These are phyloP conservation scores for Dendroctonus valens DNA, from an alignment of 1,140 invertebrate genomes.

Conservation along the genomic window DNA sequence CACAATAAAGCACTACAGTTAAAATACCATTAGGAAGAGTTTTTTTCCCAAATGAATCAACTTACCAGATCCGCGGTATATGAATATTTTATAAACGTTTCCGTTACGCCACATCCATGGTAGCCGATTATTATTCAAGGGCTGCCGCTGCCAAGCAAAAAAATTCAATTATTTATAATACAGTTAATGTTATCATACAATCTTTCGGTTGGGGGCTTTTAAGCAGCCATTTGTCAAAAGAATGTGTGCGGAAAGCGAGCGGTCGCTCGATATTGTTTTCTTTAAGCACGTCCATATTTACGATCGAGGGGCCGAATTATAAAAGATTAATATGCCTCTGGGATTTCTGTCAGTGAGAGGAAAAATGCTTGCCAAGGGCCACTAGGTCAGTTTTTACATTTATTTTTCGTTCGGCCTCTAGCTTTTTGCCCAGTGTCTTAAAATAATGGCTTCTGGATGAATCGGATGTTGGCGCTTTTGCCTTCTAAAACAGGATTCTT, in stretches of 20 bases:
- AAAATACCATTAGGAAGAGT: too few species aligned
- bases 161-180: too few species aligned
- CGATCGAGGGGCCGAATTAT: slow-evolving; percentile 16
- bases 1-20: too few species aligned
- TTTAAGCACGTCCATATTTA: slow-evolving; percentile 19
- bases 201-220: slow-evolving; percentile 3
- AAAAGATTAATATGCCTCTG: slow-evolving; percentile 26
- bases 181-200: slow-evolving; percentile 4
- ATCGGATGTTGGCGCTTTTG: too few species aligned
- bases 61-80: background rate
- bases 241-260: slow-evolving; percentile 9
- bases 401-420: slow-evolving; percentile 7
- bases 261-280: slow-evolving; percentile 20
- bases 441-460: too few species aligned
- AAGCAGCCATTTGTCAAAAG: slow-evolving; percentile 20
- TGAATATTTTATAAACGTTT: background rate
- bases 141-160: too few species aligned
- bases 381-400: slow-evolving; percentile 19
- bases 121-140: too few species aligned
- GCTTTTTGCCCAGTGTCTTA: background rate
- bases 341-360: slow-evolving; percentile 13
- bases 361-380: slow-evolving; percentile 15
- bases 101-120: too few species aligned
- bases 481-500: too few species aligned
- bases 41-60: too few species aligned